Evolutionary conservation across 2,888 invertebrate genomes (phyloP).

Genomic region (Eutolmus rufibarbis): DNA sequence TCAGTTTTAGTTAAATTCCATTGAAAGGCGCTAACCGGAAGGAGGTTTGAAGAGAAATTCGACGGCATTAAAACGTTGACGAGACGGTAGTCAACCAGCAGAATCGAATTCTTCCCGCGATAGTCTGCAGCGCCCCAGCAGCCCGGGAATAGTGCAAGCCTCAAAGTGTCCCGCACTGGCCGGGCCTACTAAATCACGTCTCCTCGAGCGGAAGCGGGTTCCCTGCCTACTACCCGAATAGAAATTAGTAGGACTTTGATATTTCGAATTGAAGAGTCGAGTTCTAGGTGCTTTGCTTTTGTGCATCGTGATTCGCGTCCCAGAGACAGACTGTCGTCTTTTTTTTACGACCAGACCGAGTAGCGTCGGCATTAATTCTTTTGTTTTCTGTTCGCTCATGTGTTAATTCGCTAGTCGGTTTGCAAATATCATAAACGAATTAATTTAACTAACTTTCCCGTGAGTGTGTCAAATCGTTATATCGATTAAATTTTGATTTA

Average conservation of each 20-base stretch:
- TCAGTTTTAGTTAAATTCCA: not conserved
- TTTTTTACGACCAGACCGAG: not conserved
- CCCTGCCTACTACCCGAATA: not conserved
- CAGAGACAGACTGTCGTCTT: not conserved
- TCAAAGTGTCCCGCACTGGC: not conserved
- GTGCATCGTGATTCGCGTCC: not conserved
- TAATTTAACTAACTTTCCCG: not conserved
- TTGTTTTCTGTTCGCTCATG: not conserved
- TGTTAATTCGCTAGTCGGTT: not conserved
- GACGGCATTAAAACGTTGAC: not conserved
- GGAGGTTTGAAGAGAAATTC: not conserved
- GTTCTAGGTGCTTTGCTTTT: not conserved
- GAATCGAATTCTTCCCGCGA: not conserved
- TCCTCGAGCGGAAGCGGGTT: not conserved
- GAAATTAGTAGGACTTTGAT: not conserved
- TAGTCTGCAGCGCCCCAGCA: not conserved
- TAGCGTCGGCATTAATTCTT: slow-evolving; percentile 9
- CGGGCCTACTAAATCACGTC: not conserved
- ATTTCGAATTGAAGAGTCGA: not conserved
- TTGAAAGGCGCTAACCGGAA: not conserved
- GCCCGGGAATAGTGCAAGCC: not conserved
- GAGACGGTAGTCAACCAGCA: not conserved
- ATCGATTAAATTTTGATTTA: slow-evolving; percentile 7
- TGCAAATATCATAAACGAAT: not conserved
- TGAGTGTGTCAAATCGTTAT: slow-evolving; percentile 6